Conservation (phyloP, 1,140 invertebrate species). For the Hyles vespertilio region DNA sequence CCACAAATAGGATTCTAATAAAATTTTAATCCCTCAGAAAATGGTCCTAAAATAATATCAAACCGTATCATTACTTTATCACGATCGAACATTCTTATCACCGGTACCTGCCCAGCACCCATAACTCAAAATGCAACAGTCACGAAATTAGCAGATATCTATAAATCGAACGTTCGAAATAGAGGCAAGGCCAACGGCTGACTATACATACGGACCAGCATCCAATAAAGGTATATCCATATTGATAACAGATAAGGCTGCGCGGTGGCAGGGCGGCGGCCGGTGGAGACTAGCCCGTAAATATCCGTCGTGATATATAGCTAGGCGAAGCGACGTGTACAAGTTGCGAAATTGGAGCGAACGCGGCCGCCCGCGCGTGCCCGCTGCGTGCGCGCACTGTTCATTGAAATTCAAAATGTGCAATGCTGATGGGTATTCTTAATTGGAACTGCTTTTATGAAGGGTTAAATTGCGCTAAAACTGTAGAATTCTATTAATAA, state of each 20-base stretch:
- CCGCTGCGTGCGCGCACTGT: conserved; percentile 16
- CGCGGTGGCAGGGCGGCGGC: conserved; percentile 45
- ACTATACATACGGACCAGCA: conserved; percentile 47
- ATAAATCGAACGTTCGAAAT: conserved; percentile 10
- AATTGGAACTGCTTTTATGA: background rate
- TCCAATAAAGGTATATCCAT: conserved; percentile 53
- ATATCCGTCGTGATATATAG: conserved; percentile 57
- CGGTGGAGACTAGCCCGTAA: conserved; percentile 26
- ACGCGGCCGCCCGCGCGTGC: conserved; percentile 33
- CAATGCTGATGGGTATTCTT: background rate
- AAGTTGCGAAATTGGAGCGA: conserved; percentile 67
- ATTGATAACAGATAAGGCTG: conserved; percentile 69
- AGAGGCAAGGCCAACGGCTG: conserved; percentile 38
- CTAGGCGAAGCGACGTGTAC: conserved; percentile 48
- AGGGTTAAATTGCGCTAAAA: no score
- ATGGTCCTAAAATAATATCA: no score
- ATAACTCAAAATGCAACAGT: conserved; percentile 10
- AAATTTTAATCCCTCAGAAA: no score
- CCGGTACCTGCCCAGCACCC: no score
- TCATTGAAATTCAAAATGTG: background rate
- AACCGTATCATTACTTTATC: no score
- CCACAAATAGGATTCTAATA: no score
- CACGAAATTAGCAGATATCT: conserved; percentile 8
- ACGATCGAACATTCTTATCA: no score
- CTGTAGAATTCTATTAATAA: no score